phyloP scores from a whole-genome alignment of 2,888 invertebrate species.

The Conops quadrifasciatus region DNA sequence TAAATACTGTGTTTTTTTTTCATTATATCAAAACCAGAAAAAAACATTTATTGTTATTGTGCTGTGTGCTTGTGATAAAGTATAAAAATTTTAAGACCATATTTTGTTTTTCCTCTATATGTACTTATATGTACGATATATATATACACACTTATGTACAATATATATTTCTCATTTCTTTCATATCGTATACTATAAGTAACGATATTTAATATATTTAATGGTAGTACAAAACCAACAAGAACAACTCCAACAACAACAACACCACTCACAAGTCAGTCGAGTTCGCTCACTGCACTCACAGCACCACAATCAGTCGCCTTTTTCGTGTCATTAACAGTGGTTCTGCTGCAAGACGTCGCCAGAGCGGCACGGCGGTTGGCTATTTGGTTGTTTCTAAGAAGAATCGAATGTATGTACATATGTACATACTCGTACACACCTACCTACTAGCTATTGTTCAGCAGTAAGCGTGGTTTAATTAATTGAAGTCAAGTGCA shows the following conservation, averaged over 20 bases:
- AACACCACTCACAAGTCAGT: slow-evolving; percentile 8
- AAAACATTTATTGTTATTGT: slow-evolving; percentile 30
- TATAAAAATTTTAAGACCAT: slow-evolving; percentile 19
- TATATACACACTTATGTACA: neutral
- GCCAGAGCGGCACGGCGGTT: neutral
- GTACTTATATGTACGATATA: neutral
- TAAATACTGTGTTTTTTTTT: too few species aligned
- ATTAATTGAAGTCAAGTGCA: slow-evolving; percentile 12
- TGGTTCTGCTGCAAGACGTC: slow-evolving; percentile 20
- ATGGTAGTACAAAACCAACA: slow-evolving; percentile 5
- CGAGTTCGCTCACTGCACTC: slow-evolving; percentile 27
- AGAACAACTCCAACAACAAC: slow-evolving; percentile 2
- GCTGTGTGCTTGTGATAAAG: slow-evolving; percentile 35
- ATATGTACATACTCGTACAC: neutral
- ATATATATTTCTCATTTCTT: neutral
- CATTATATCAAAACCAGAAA: neutral
- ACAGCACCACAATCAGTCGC: slow-evolving; percentile 34
- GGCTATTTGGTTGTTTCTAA: neutral
- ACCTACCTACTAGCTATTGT: neutral
- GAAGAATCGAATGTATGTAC: too few species aligned
- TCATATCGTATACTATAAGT: slow-evolving; percentile 15
- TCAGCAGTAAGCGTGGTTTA: neutral
- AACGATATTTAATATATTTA: slow-evolving; percentile 23
- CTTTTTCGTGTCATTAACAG: slow-evolving; percentile 38
- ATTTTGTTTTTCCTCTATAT: slow-evolving; percentile 11